phyloP scores from a whole-genome alignment of 64 coral and sea anemone genomes.

The Trachythela sp. region DNA sequence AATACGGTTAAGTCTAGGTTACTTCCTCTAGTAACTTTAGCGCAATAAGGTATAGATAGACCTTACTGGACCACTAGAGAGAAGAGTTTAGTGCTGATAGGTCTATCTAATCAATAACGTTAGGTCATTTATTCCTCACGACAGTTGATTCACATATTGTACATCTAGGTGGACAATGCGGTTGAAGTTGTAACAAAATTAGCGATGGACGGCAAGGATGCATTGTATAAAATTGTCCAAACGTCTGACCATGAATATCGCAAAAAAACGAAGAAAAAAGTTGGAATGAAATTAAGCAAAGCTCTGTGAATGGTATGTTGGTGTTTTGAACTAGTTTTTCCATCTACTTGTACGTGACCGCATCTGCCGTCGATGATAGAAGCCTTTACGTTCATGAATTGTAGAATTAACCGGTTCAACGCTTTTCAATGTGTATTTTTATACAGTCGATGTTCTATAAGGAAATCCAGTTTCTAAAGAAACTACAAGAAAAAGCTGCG shows the following conservation, averaged over 20 bases:
- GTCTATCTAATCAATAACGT: too few species aligned
- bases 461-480: not conserved
- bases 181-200: not conserved
- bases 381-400: too few species aligned
- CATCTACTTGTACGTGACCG: too few species aligned
- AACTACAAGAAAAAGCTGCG: not conserved
- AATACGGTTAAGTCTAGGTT: too few species aligned
- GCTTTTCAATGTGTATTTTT: not conserved
- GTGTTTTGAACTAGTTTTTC: too few species aligned
- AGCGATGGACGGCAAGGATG: not conserved
- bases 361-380: too few species aligned
- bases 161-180: not conserved
- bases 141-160: too few species aligned
- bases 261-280: not conserved
- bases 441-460: not conserved
- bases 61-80: too few species aligned
- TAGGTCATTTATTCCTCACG: too few species aligned
- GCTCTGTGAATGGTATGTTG: not conserved
- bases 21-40: too few species aligned
- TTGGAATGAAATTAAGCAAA: not conserved
- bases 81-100: too few species aligned
- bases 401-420: not conserved
- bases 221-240: not conserved
- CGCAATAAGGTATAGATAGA: too few species aligned
- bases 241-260: not conserved